A percentile compares a stretch with the other conserved stretches of the same genome.
Conservation (phyloP, 2,888 invertebrate genomes). For the Rhingia campestris region DNA sequence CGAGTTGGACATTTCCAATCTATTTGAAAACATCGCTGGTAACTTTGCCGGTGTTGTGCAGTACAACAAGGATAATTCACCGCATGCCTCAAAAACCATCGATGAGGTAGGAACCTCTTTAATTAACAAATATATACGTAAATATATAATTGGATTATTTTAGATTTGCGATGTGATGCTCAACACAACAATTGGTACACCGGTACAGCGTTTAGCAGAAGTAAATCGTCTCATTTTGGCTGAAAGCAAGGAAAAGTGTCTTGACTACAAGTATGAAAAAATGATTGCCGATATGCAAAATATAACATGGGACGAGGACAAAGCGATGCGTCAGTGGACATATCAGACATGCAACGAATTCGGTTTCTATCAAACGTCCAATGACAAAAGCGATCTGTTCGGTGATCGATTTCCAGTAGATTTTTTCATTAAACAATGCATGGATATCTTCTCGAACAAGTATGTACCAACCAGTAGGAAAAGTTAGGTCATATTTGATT, state of each 20-base stretch:
- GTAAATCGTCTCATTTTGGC: conserved; percentile 89
- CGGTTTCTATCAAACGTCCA: conserved; percentile 96
- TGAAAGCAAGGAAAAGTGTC: conserved; percentile 88
- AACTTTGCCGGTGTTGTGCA: conserved; percentile 96
- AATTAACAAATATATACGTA: background rate
- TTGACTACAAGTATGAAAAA: conserved; percentile 92
- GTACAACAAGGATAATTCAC: conserved; percentile 96
- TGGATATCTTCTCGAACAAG: conserved; percentile 91
- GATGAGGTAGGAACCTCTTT: conserved; percentile 84
- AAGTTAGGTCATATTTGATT: too few species aligned
- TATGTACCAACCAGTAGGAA: background rate
- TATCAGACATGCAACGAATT: conserved; percentile 98
- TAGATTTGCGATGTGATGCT: conserved; percentile 90
- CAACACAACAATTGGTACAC: conserved; percentile 85
- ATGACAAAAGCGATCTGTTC: conserved; percentile 85
- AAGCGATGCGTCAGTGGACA: conserved; percentile 93
- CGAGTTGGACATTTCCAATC: conserved; percentile 88
- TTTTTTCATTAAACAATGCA: conserved; percentile 91
- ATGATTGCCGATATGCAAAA: conserved; percentile 88
- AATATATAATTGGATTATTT: background rate
- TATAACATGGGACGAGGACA: conserved; percentile 87
- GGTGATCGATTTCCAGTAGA: conserved; percentile 89
- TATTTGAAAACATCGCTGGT: conserved; percentile 91
- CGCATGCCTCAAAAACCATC: conserved; percentile 89
- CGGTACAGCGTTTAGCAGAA: conserved; percentile 88